phyloP scores from a whole-genome alignment of 1,140 invertebrate genomes.

The Drosophila biarmipes region DNA sequence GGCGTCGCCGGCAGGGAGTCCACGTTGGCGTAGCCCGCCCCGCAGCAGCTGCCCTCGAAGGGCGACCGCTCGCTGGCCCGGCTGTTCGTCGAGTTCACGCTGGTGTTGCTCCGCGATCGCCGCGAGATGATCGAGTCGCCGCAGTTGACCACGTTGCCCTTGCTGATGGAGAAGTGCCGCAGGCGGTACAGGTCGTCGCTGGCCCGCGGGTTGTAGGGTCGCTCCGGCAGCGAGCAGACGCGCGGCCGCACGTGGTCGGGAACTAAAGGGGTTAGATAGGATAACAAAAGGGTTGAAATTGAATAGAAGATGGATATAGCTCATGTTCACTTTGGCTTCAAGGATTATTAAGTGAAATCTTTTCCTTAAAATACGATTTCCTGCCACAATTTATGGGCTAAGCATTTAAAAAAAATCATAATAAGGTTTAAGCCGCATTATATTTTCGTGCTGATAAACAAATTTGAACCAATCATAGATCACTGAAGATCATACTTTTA shows the following conservation, averaged over 20 bases:
- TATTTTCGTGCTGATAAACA: too few relatives aligned
- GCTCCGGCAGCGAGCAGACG: slow-evolving; percentile 93
- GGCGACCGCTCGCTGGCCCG: slow-evolving; percentile 92
- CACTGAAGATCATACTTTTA: too few relatives aligned
- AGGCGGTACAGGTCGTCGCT: slow-evolving; percentile 94
- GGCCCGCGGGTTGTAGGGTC: slow-evolving; percentile 91
- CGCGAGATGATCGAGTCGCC: slow-evolving; percentile 94
- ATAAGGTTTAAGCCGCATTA: too few relatives aligned
- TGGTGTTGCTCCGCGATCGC: slow-evolving; percentile 92
- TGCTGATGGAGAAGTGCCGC: slow-evolving; percentile 94
- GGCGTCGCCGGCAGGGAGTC: slow-evolving; percentile 87
- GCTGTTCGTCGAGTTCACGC: slow-evolving; percentile 92
- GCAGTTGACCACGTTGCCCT: slow-evolving; percentile 93
- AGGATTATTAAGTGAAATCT: too few relatives aligned
- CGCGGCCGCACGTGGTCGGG: slow-evolving; percentile 92
- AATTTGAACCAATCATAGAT: too few relatives aligned
- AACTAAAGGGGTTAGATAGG: slow-evolving; percentile 85
- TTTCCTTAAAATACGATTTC: too few relatives aligned
- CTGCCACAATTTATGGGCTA: too few relatives aligned
- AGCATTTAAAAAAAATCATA: too few relatives aligned
- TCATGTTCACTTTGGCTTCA: too few relatives aligned
- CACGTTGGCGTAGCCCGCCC: slow-evolving; percentile 89
- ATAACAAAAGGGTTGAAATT: too few relatives aligned
- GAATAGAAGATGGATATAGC: too few relatives aligned
- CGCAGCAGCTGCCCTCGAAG: slow-evolving; percentile 93